Conservation (phyloP, 2,113 vertebrate species). For the Plestiodon gilberti region DNA sequence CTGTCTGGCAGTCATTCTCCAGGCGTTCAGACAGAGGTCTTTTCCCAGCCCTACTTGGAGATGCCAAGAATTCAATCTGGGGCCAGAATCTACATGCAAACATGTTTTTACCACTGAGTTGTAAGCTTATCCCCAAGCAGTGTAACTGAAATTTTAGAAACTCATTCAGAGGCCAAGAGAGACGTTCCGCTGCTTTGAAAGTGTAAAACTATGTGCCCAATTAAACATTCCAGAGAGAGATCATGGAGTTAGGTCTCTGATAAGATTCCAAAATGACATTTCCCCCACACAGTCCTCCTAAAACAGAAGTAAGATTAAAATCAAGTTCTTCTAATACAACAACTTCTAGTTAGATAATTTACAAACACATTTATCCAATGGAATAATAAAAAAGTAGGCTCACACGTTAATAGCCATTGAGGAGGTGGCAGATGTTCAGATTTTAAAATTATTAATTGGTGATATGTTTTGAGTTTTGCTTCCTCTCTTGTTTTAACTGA, state of each 20-base stretch:
- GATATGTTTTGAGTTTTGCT: background rate
- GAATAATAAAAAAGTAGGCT: background rate
- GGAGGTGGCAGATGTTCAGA: fast-evolving
- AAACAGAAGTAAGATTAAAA: background rate
- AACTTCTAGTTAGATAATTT: background rate
- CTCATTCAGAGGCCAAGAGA: background rate
- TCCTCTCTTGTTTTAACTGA: background rate
- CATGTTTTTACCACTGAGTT: no score
- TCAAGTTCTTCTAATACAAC: background rate
- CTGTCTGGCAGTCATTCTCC: no score
- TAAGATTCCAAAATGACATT: background rate
- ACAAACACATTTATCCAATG: background rate
- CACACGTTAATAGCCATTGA: background rate
- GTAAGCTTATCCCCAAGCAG: no score
- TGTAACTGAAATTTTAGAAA: background rate
- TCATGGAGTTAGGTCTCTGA: background rate
- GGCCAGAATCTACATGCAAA: no score
- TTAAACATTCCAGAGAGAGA: background rate
- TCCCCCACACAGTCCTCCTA: background rate
- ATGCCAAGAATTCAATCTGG: no score
- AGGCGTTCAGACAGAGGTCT: no score
- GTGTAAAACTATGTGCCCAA: background rate
- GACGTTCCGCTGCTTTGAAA: background rate
- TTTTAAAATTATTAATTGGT: fast-evolving
- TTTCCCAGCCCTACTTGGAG: no score